Base-by-base conservation (phyloP, 2,113 vertebrate genomes). In the Zonotrichia leucophrys region DNA sequence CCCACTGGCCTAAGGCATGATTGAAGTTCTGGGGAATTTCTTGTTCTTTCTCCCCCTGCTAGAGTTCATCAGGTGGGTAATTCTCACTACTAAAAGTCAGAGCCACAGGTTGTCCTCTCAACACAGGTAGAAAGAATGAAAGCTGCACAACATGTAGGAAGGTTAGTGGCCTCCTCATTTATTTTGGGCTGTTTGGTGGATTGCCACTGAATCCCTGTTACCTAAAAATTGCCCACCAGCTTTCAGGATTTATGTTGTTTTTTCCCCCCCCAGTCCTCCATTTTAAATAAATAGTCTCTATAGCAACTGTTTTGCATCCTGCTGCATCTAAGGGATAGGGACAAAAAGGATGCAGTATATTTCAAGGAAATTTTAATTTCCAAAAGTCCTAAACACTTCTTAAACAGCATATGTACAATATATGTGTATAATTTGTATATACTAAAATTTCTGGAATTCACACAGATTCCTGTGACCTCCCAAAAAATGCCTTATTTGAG, bases 201-300 rank as follows among this genome's bases (percentile, higher is more conserved):
- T 50, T 73, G 46, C 6, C 30, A 41, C 47, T 53, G 74, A 82
- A 21, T 4, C 21, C 8, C 15, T 47, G 41, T 31, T 82, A 50
- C 27, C 41, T 46, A 46, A 84, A 89, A 78, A 75, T 23, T 39
- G 12, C 20, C 46, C 46, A 60, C 17, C 28, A 66, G 15, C 18
- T 83, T 81, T 50, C 20, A 33, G 28, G 3, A 58, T 77, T 77
- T 85, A 33, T 18, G 11, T 24, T 35, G 11, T 1, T 72, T 55
- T 0, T 20, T 6, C 31, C 19, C 15, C 15, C 5, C 3, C 10
- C 2, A 8, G 41, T 39, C 23, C 24, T 75, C 21, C 12, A 33
- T 79, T 93, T 93, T 14, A 69, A 58, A 25, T 41, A 85, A 92
- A 76, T 73, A 41, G 31, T 91, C 44, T 87, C 68, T 87, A 66